These are phyloP conservation scores for Andrena bicolor DNA, from an alignment of 2,888 invertebrate species.

Conservation along the genomic window DNA sequence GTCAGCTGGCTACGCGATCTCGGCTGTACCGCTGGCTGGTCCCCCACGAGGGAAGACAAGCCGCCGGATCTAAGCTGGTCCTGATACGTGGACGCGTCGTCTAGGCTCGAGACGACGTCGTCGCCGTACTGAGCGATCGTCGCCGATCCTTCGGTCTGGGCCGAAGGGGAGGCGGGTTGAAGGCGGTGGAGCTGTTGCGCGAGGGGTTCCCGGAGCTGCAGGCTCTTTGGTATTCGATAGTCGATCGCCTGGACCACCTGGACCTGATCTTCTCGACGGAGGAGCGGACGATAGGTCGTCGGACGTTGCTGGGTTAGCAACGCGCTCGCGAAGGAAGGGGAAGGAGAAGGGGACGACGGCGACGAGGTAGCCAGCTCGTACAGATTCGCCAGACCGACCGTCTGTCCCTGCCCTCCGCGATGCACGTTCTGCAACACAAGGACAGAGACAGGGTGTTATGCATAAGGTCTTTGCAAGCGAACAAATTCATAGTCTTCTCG, in stretches of 20 bases:
- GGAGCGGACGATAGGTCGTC: slow-evolving; percentile 81
- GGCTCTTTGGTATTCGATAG: slow-evolving; percentile 77
- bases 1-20: slow-evolving; percentile 29
- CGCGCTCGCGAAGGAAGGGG: slow-evolving; percentile 63
- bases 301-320: slow-evolving; percentile 73
- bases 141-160: slow-evolving; percentile 27
- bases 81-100: slow-evolving; percentile 42
- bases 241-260: slow-evolving; percentile 80
- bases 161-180: slow-evolving; percentile 49
- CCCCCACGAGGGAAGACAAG: neutral
- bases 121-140: slow-evolving; percentile 37
- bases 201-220: slow-evolving; percentile 68
- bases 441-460: slow-evolving; percentile 82
- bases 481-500: neutral
- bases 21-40: neutral
- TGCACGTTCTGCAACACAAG: slow-evolving; percentile 84
- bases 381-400: slow-evolving; percentile 64
- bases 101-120: slow-evolving; percentile 26
- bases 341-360: slow-evolving; percentile 66
- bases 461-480: slow-evolving; percentile 19
- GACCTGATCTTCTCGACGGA: slow-evolving; percentile 78
- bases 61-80: neutral
- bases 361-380: slow-evolving; percentile 70
- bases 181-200: slow-evolving; percentile 67
- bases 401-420: slow-evolving; percentile 84